phyloP scores from a whole-genome alignment of 53 echinoderm and acorn worm genomes.

The Echinarachnius parma region DNA sequence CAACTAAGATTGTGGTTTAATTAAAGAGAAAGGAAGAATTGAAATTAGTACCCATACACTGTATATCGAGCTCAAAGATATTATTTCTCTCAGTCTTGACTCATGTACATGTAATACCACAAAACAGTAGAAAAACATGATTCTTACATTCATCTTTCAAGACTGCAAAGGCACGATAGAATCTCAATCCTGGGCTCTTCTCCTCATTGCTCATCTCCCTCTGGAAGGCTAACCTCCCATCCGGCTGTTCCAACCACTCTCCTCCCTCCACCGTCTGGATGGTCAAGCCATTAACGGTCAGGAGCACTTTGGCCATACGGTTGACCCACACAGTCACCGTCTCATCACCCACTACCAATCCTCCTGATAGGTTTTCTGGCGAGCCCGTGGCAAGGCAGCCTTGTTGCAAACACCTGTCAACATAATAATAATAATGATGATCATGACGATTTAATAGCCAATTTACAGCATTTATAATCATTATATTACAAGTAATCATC shows the following conservation, averaged over 20 bases:
- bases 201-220: constrained; percentile 67
- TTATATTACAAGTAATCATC: neutral
- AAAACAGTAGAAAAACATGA: too few relatives aligned
- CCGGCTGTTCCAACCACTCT: constrained; percentile 68
- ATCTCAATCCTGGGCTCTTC: constrained; percentile 64
- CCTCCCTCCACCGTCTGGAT: constrained; percentile 44
- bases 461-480: too few relatives aligned
- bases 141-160: constrained; percentile 50
- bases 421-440: too few relatives aligned
- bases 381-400: constrained; percentile 66
- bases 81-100: too few relatives aligned
- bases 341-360: constrained; percentile 42
- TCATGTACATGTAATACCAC: too few relatives aligned
- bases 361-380: constrained; percentile 32
- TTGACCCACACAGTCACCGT: constrained; percentile 63
- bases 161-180: constrained; percentile 63
- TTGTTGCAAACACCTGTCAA: constrained; percentile 42
- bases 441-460: too few relatives aligned
- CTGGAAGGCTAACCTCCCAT: constrained; percentile 74
- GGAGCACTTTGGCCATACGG: constrained; percentile 22
- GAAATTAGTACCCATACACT: too few relatives aligned
- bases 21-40: too few relatives aligned
- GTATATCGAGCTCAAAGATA: too few relatives aligned
- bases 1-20: too few relatives aligned
- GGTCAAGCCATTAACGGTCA: constrained; percentile 51